A percentile compares a stretch with the other conserved stretches of the same genome.
Conservation (phyloP, 2,113 vertebrate genomes). For the Oriolus oriolus region DNA sequence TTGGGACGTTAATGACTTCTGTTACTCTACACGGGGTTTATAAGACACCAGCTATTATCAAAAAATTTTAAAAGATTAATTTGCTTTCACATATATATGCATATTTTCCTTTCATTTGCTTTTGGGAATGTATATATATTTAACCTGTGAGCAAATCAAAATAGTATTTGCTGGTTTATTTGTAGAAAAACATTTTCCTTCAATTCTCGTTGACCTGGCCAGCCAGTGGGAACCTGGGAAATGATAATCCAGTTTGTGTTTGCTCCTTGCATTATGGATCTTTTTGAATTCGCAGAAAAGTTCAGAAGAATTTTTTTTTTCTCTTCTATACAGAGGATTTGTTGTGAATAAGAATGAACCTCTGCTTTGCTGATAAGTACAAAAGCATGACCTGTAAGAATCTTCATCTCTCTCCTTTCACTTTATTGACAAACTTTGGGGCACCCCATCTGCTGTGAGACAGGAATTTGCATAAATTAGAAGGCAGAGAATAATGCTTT, state of each 20-base stretch:
- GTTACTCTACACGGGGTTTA: accelerated
- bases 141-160: not conserved
- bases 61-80: not conserved
- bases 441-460: not conserved
- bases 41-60: not conserved
- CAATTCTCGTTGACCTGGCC: not conserved
- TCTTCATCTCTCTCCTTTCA: slow-evolving; percentile 30
- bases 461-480: slow-evolving; percentile 49
- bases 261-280: not conserved
- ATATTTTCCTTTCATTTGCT: not conserved
- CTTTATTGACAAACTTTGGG: slow-evolving; percentile 48
- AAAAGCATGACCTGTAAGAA: not conserved
- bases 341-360: slow-evolving; percentile 27
- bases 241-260: slow-evolving; percentile 8
- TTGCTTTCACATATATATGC: not conserved
- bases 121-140: not conserved
- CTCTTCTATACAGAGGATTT: not conserved
- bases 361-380: not conserved
- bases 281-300: not conserved
- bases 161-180: not conserved
- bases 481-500: not conserved
- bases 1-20: not conserved
- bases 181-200: not conserved
- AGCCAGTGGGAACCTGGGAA: not conserved
- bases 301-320: not conserved